Base-by-base conservation (phyloP, 2,888 invertebrate genomes). In the Tetragnatha montana region DNA sequence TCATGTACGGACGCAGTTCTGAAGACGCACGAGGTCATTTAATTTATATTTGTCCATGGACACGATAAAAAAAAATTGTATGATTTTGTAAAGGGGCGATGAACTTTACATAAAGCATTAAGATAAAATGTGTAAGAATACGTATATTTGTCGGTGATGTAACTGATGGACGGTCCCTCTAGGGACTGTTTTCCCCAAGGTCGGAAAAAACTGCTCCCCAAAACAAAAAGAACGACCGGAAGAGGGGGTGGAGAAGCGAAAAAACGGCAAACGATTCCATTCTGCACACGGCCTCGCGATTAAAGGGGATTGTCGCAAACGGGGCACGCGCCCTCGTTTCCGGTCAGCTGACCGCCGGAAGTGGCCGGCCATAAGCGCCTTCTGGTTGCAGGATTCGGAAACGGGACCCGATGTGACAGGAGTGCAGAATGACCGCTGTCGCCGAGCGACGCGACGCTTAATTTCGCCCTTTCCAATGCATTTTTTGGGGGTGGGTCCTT, bases 301-400 rank as follows among this genome's bases (percentile, higher is more conserved):
- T 88, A 88, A 84, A 88, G 80, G 68, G 75, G 84, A 88, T 88
- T 88, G 88, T 74, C 68, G 69, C 68, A 88, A 83, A 80, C 73
- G 22, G 68, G 82, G 35, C 22, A 60, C 73, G 75, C 87, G 83
- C 73, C 84, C 80, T 22, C 73, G 74, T 76, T 80, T 84, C 88
- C 84, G 83, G 80, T 84, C 83, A 74, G 75, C 81, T 69, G 83
- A 84, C 84, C 50, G 79, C 84, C 88, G 88, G 88, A 88, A 84
- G 84, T 84, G 12, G 74, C 14, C 74, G 70, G 69, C 79, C 81
- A 84, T 84, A 88, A 88, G 84, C 88, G 80, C 47, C 75, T 80
- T 69, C 71, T 69, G 60, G 22, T 70, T 49, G 73, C 68, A 14
- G 74, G 60, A 80, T 83, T 74, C 88, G 88, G 88, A 88, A 88